Evolutionary conservation across 2,888 invertebrate genomes (phyloP), one percentile per base, ranked within the genome.

Genomic region (Micropterix aruncella): DNA sequence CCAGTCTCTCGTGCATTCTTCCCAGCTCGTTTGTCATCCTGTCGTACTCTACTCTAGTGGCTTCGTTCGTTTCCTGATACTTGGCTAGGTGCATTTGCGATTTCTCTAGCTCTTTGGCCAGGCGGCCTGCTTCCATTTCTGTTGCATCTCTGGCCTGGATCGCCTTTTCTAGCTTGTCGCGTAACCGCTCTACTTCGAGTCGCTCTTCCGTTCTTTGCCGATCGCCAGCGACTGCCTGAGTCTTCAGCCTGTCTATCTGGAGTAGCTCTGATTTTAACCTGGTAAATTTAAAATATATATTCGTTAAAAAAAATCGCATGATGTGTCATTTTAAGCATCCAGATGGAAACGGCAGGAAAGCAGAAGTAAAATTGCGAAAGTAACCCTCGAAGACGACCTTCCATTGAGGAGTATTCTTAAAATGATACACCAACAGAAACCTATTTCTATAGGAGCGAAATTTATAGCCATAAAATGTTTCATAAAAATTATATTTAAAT

Each of bases 101-200:
- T 64, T 89, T 89, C 62, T 89, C 90, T 45, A 87, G 72, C 65
- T 88, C 91, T 59, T 87, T 86, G 16, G 87, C 86, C 50, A 90
- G 66, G 50, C 87, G 74, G 44, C 86, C 86, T 19, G 87, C 87
- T 60, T 90, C 90, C 63, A 87, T 74, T 69, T 89, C 89, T 4
- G 87, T 87, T 41, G 86, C 80, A 57, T 89, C 88, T 53, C 88
- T 74, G 0, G 82, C 80, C 57, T 82, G 80, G 49, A 88, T 78
- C 12, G 88, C 85, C 63, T 89, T 88, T 57, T 91, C 91, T 44
- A 90, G 70, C 60, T 89, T 87, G 54, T 91, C 90, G 52, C 88
- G 79, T 45, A 90, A 69, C 52, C 89, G 76, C 61, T 91, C 90
- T 45, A 88, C 79, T 67, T 91, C 91, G 53, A 81, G 77, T 53